Evolutionary conservation across 1,140 invertebrate species (phyloP), one percentile per base, ranked within the genome.

Genomic region (Ceratina calcarata): DNA sequence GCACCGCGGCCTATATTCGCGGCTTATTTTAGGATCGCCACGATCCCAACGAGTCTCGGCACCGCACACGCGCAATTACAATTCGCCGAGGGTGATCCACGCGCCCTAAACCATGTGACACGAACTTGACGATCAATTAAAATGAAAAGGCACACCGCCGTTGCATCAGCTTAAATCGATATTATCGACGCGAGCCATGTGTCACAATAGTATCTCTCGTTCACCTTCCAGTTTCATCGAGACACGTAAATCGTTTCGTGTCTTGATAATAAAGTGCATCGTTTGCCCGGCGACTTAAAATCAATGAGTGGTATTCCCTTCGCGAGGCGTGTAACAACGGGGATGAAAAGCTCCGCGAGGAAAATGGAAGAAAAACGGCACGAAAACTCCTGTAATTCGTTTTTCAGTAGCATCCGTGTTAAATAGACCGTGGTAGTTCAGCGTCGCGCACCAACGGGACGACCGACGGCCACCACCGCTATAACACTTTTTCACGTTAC

Each of bases 11-110:
- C 85, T 87, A 87, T 87, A 87, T 87, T 85, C 73, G 76, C 61
- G 72, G 78, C 70, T 84, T 87, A 87, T 87, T 87, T 87, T 87
- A 87, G 82, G 85, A 87, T 78, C 57, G 58, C 18, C 53, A 32
- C 27, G 27, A 32, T 57, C 20, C 24, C 55, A 84, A 71, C 66
- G 61, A 64, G 66, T 62, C 74, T 61, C 74, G 65, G 65, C 58
- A 62, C 53, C 78, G 55, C 76, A 55, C 78, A 58, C 76, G 72
- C 82, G 64, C 83, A 70, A 32, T 32, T 32, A 32, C 27, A 32
- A 32, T 32, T 32, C 27, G 27, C 27, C 27, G 27, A 32, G 27
- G 27, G 27, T 32, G 27, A 32, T 32, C 27, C 27, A 32, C 27
- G 27, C 27, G 27, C 27, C 27, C 27, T 32, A 32, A 32, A 32